Evolutionary conservation across 2,888 invertebrate genomes (phyloP).

Genomic region (Danaus chrysippus): DNA sequence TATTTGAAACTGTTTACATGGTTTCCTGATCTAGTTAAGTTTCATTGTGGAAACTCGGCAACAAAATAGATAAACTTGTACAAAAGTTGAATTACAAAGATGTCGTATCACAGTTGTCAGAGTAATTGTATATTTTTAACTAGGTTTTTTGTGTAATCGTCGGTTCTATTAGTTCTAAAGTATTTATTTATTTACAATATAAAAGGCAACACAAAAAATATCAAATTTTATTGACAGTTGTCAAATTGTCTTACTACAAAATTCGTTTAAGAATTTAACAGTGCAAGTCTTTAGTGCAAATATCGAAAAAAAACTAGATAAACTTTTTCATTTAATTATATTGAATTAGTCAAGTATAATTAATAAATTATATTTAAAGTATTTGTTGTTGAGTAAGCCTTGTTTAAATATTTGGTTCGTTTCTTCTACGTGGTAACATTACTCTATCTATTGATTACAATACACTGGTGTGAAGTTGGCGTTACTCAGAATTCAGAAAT

Average conservation of each 20-base stretch:
- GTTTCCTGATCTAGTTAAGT: conserved; percentile 10
- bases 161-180: not conserved
- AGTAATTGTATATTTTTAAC: not conserved
- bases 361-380: too few species aligned
- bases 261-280: too few species aligned
- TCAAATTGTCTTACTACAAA: not conserved
- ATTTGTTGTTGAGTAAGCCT: too few species aligned
- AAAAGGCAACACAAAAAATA: not conserved
- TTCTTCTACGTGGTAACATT: conserved; percentile 37
- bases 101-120: too few species aligned
- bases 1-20: conserved; percentile 24
- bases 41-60: conserved; percentile 2
- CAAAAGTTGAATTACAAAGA: too few species aligned
- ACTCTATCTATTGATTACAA: conserved; percentile 37
- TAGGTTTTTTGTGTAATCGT: not conserved
- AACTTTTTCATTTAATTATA: too few species aligned
- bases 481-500: conserved; percentile 64
- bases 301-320: too few species aligned
- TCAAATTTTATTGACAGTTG: not conserved
- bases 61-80: not conserved
- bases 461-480: conserved; percentile 60
- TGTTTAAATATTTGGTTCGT: not conserved
- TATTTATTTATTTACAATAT: not conserved
- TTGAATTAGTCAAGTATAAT: too few species aligned
- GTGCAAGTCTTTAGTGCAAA: too few species aligned